phyloP scores from a whole-genome alignment of 92 coral and sea anemone species.

The Siderastrea radians region DNA sequence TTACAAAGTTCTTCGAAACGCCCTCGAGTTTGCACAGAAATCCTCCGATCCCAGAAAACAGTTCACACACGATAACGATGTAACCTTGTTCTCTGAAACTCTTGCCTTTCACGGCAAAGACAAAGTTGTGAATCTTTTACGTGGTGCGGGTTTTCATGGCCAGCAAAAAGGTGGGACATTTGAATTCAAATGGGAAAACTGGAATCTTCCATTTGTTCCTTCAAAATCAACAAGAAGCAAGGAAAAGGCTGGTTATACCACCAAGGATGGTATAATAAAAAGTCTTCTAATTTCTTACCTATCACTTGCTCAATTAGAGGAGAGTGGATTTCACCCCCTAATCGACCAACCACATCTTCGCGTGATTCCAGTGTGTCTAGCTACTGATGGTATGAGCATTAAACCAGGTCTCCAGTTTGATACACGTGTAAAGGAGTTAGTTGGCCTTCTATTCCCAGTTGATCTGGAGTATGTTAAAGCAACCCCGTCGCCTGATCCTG shows the following conservation, averaged over 20 bases:
- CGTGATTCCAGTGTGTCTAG: slow-evolving; percentile 39
- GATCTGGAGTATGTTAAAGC: slow-evolving; percentile 28
- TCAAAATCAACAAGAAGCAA: slow-evolving; percentile 37
- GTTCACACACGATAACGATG: slow-evolving; percentile 41
- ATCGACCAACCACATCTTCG: slow-evolving; percentile 22
- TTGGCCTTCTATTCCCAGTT: slow-evolving; percentile 47
- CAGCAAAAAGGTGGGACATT: slow-evolving; percentile 34
- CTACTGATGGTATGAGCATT: slow-evolving; percentile 42
- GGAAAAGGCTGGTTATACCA: slow-evolving; percentile 24
- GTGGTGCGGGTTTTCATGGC: slow-evolving; percentile 37
- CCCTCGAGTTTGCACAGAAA: slow-evolving; percentile 39
- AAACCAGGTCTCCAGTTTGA: slow-evolving; percentile 56
- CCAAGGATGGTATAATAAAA: slow-evolving; percentile 22
- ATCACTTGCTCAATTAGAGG: slow-evolving; percentile 36
- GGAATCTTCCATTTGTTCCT: slow-evolving; percentile 44
- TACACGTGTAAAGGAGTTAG: slow-evolving; percentile 36
- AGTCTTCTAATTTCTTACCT: slow-evolving; percentile 19
- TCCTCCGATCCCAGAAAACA: slow-evolving; percentile 34
- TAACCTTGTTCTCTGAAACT: slow-evolving; percentile 33
- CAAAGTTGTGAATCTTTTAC: slow-evolving; percentile 30
- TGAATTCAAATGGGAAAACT: slow-evolving; percentile 13
- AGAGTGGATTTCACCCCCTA: slow-evolving; percentile 26
- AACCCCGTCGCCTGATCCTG: slow-evolving; percentile 38
- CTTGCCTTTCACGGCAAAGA: slow-evolving; percentile 42
- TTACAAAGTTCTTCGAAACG: neutral